Percentiles rank a stretch among this genome's conserved stretches.
These are phyloP conservation scores for Lophius piscatorius DNA, from an alignment of 2,113 vertebrate species.

Conservation along the genomic window DNA sequence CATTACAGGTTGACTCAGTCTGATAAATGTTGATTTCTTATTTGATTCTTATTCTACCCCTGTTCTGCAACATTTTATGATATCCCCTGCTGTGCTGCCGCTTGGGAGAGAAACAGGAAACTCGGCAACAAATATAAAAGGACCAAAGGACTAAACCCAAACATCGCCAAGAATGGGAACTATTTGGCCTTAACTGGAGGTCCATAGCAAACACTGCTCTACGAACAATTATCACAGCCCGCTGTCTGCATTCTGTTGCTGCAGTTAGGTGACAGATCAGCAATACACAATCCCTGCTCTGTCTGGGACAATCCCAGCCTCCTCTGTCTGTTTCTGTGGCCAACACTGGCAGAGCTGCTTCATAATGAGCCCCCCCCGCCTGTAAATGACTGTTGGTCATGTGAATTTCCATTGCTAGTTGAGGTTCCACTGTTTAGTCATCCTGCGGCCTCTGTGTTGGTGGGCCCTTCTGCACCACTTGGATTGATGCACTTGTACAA, in stretches of 20 bases:
- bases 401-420: conserved; percentile 44
- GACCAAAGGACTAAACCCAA: conserved; percentile 44
- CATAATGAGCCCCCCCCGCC: conserved; percentile 63
- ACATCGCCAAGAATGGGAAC: conserved; percentile 53
- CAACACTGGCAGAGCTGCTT: conserved; percentile 34
- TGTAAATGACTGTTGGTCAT: conserved; percentile 49
- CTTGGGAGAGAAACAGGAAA: conserved; percentile 30
- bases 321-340: conserved; percentile 52
- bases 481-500: not conserved
- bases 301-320: conserved; percentile 66
- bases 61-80: conserved; percentile 15
- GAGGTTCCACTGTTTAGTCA: conserved; percentile 34
- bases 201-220: conserved; percentile 35
- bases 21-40: conserved; percentile 34
- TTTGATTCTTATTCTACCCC: conserved; percentile 30
- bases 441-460: conserved; percentile 1
- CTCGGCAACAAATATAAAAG: conserved; percentile 39
- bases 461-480: not conserved
- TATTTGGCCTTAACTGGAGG: conserved; percentile 60
- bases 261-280: conserved; percentile 72
- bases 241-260: conserved; percentile 69
- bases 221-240: conserved; percentile 64
- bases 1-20: conserved; percentile 19
- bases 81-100: conserved; percentile 13
- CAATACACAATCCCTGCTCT: conserved; percentile 75